Evolutionary conservation across 1,140 invertebrate species (phyloP).

Genomic region (Macrobrachium rosenbergii): DNA sequence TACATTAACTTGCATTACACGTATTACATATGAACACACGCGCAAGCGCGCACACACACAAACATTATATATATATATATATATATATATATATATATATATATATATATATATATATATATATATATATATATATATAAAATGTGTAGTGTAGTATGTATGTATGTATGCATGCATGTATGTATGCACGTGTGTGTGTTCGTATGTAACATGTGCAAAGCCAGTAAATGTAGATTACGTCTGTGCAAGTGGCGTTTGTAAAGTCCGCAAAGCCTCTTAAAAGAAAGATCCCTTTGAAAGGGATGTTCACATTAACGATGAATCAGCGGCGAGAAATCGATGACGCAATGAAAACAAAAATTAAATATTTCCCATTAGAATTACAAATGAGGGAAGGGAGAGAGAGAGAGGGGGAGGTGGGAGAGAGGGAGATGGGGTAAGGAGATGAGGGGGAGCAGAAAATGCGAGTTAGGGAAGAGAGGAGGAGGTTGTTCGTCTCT

Average conservation of each 20-base stretch:
- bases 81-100: too few relatives aligned
- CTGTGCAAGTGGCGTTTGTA: too few relatives aligned
- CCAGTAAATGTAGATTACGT: too few relatives aligned
- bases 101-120: too few relatives aligned
- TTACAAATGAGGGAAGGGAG: slow-evolving; percentile 45
- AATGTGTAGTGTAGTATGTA: too few relatives aligned
- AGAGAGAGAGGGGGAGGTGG: not conserved
- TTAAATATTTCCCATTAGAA: slow-evolving; percentile 50
- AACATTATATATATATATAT: too few relatives aligned
- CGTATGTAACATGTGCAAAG: not conserved
- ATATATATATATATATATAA: too few relatives aligned
- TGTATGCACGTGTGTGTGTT: not conserved
- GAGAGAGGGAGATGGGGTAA: not conserved
- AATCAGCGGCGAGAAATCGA: slow-evolving; percentile 26
- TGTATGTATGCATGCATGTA: slow-evolving; percentile 11
- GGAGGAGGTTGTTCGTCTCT: not conserved
- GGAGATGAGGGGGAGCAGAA: not conserved
- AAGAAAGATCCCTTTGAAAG: too few relatives aligned
- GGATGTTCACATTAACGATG: slow-evolving; percentile 12
- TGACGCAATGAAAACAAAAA: slow-evolving; percentile 41
- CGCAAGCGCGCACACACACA: too few relatives aligned
- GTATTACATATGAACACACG: too few relatives aligned
- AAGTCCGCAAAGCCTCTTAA: not conserved
- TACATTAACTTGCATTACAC: too few relatives aligned
- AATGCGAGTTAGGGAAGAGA: not conserved